These are phyloP conservation scores for Drosophila subquinaria DNA, from an alignment of 2,888 invertebrate genomes.

Conservation along the genomic window DNA sequence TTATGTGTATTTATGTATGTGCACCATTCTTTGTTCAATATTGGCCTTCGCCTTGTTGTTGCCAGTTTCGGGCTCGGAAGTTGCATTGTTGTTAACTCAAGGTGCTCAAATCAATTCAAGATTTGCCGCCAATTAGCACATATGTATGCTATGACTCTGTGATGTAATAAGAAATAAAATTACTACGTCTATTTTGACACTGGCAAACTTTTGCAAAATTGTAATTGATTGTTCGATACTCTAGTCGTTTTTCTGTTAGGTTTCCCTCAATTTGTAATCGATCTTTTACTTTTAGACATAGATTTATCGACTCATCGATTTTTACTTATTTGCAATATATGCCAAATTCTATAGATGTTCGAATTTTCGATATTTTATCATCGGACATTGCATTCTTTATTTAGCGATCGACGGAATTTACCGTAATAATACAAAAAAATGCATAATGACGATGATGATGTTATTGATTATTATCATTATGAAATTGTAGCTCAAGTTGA, in stretches of 20 bases:
- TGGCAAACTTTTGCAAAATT: background rate
- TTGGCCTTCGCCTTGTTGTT: conserved; percentile 48
- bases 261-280: background rate
- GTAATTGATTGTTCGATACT: background rate
- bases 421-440: conserved; percentile 15
- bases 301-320: background rate
- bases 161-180: conserved; percentile 5
- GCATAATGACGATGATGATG: conserved; percentile 31
- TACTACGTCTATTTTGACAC: background rate
- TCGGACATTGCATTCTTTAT: background rate
- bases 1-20: conserved; percentile 7
- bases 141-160: conserved; percentile 20
- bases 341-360: background rate
- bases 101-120: conserved; percentile 6
- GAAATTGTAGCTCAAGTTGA: conserved; percentile 64
- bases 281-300: background rate
- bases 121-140: conserved; percentile 20
- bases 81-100: conserved; percentile 23
- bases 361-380: background rate
- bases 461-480: conserved; percentile 54
- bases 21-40: conserved; percentile 18
- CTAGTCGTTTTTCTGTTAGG: too few species aligned
- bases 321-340: background rate
- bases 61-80: conserved; percentile 28
- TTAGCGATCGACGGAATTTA: conserved; percentile 2